phyloP scores from a whole-genome alignment of 2,888 invertebrate species.

The Megastigmus dorsalis region DNA sequence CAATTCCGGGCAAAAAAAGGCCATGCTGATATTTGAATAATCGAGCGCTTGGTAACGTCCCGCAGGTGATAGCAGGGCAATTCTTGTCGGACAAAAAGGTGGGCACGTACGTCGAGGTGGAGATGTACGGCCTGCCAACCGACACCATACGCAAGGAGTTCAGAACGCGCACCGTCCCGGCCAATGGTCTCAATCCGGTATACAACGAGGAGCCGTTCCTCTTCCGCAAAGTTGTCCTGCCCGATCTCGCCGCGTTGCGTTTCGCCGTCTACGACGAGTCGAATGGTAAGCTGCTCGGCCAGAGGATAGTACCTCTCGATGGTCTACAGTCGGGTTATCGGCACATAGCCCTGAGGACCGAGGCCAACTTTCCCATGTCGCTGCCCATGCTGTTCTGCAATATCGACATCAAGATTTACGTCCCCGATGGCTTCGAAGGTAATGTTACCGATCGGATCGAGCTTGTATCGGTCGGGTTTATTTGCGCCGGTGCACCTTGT shows the following conservation, averaged over 20 bases:
- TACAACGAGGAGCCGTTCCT: constrained; percentile 99
- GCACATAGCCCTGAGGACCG: constrained; percentile 97
- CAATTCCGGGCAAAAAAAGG: too few relatives aligned
- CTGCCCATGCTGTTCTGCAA: constrained; percentile 99
- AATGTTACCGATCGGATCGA: too few relatives aligned
- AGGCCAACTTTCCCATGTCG: constrained; percentile 99
- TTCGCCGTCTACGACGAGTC: constrained; percentile 98
- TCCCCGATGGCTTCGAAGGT: constrained; percentile 99
- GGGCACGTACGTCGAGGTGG: constrained; percentile 99
- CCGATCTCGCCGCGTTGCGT: constrained; percentile 96
- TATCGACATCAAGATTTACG: constrained; percentile 99
- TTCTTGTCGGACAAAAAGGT: constrained; percentile 99
- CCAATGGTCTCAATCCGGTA: constrained; percentile 98
- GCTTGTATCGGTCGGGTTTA: too few relatives aligned
- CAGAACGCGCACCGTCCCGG: constrained; percentile 95
- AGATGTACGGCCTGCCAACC: constrained; percentile 97
- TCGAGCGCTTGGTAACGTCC: too few relatives aligned
- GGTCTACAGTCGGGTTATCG: constrained; percentile 98
- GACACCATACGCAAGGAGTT: constrained; percentile 99
- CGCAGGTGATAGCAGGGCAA: constrained; percentile 96
- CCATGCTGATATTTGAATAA: too few relatives aligned
- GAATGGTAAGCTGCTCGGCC: constrained; percentile 95
- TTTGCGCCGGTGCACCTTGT: too few relatives aligned
- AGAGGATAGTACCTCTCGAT: constrained; percentile 97
- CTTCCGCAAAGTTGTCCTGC: constrained; percentile 98